Conservation (phyloP, 2,888 invertebrate species). For the Cactoblastis cactorum region DNA sequence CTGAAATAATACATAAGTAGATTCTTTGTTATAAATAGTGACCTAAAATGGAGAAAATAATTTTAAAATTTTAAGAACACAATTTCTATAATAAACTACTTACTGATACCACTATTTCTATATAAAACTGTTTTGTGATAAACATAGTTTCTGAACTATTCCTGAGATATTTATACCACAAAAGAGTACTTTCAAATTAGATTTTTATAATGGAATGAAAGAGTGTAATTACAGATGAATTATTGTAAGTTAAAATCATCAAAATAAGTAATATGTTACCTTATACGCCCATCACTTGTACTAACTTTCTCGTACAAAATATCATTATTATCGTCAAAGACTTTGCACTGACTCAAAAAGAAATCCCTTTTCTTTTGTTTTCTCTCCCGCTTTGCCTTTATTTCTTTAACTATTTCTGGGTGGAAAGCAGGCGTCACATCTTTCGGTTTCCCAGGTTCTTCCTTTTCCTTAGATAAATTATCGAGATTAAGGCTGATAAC, state of each 20-base stretch:
- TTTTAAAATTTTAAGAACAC: too few species aligned
- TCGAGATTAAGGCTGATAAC: constrained; percentile 52
- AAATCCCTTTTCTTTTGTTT: constrained; percentile 50
- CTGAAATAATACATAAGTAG: not conserved
- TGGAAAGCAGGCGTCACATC: constrained; percentile 13
- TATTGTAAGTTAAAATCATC: too few species aligned
- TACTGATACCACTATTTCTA: too few species aligned
- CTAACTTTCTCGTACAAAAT: constrained; percentile 81
- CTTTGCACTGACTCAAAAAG: constrained; percentile 59
- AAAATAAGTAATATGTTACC: too few species aligned
- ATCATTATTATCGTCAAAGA: constrained; percentile 75
- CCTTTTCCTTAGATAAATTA: constrained; percentile 31
- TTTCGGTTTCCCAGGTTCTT: constrained; percentile 9
- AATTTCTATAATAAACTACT: too few species aligned
- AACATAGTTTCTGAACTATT: too few species aligned
- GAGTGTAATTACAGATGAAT: too few species aligned
- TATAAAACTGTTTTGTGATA: too few species aligned
- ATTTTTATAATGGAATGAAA: too few species aligned
- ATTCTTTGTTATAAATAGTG: not conserved
- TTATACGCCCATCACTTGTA: constrained; percentile 80
- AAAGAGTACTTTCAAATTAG: too few species aligned
- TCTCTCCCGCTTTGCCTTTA: constrained; percentile 48
- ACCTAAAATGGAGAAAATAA: not conserved
- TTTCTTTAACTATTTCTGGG: constrained; percentile 37
- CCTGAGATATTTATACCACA: too few species aligned